These are phyloP conservation scores for Neoaliturus tenellus DNA, from an alignment of 2,888 invertebrate species.

Conservation along the genomic window DNA sequence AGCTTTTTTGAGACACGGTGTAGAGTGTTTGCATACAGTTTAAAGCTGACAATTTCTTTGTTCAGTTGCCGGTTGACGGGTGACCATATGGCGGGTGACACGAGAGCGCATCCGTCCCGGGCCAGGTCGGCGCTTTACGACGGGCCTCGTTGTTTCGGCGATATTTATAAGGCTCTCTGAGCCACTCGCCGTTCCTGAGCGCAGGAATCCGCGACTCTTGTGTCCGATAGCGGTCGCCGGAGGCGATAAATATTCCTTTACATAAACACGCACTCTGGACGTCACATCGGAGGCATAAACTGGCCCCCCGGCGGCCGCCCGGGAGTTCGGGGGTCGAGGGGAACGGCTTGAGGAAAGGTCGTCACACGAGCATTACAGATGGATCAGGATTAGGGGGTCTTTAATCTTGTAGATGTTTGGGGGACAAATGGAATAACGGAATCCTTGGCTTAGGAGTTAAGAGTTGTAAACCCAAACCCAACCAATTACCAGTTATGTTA, in stretches of 20 bases:
- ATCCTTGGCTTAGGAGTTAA: too few species aligned
- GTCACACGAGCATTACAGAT: too few species aligned
- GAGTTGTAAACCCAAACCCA: too few species aligned
- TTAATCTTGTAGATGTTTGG: too few species aligned
- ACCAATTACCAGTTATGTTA: too few species aligned
- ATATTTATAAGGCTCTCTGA: slow-evolving; percentile 40
- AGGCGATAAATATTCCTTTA: not conserved
- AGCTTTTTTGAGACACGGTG: too few species aligned
- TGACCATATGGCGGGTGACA: slow-evolving; percentile 1
- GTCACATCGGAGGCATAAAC: not conserved
- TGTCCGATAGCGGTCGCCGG: slow-evolving; percentile 13
- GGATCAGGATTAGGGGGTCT: too few species aligned
- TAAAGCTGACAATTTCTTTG: too few species aligned
- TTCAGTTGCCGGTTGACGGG: too few species aligned
- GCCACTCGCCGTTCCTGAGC: not conserved
- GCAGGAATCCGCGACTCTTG: not conserved
- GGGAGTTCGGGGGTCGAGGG: not conserved
- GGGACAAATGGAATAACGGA: too few species aligned
- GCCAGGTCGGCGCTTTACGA: slow-evolving; percentile 8
- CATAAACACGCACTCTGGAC: slow-evolving; percentile 2
- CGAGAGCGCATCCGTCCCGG: not conserved
- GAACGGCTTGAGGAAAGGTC: too few species aligned
- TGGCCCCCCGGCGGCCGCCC: not conserved
- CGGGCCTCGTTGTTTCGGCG: slow-evolving; percentile 28
- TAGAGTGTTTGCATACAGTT: too few species aligned